Evolutionary conservation across 1,140 invertebrate species (phyloP).

Genomic region (Calosoma granatense): DNA sequence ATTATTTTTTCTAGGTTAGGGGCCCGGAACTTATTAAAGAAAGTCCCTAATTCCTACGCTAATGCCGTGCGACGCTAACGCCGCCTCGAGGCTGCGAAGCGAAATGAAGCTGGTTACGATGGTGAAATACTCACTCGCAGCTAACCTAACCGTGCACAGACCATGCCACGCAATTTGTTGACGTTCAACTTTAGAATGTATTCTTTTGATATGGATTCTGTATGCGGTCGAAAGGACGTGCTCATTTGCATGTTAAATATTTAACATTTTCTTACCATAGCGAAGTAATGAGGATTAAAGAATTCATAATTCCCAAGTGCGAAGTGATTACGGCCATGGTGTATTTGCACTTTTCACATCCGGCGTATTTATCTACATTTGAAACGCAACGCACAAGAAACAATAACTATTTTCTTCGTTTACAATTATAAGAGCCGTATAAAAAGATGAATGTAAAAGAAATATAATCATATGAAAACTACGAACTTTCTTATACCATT

Average conservation of each 20-base stretch:
- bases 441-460: too few relatives aligned
- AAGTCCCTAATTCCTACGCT: background rate
- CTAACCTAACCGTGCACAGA: background rate
- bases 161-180: background rate
- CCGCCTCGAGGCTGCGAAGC: background rate
- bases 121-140: too few relatives aligned
- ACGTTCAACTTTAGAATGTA: background rate
- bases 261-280: background rate
- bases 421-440: background rate
- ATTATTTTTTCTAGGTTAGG: too few relatives aligned
- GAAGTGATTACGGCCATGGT: background rate
- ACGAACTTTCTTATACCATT: too few relatives aligned
- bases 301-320: background rate
- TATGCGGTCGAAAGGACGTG: slow-evolving; percentile 2
- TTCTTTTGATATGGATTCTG: slow-evolving; percentile 9
- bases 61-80: background rate
- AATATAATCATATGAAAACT: too few relatives aligned
- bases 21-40: too few relatives aligned
- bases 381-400: too few relatives aligned
- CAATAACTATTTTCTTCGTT: too few relatives aligned
- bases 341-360: background rate
- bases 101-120: too few relatives aligned
- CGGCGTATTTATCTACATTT: background rate
- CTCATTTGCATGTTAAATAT: slow-evolving; percentile 5
- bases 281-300: background rate